Base-by-base conservation (phyloP, 2,113 vertebrate genomes). In the Rhynchopsitta pachyrhyncha region DNA sequence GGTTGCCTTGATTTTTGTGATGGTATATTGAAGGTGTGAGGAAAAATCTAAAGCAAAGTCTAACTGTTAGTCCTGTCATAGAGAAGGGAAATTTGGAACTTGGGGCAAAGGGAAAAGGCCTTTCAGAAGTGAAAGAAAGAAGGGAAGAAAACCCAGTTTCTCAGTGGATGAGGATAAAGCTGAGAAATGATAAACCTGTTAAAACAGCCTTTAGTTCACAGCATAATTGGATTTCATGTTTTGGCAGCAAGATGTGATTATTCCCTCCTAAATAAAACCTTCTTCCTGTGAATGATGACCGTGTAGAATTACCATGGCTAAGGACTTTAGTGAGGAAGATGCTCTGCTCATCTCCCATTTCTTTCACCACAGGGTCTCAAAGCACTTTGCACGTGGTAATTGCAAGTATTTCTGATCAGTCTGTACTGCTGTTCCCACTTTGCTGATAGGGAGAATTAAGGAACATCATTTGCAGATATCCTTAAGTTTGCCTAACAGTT, bases 161-260 rank as follows among this genome's bases (percentile, higher is more conserved):
- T 35, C 41, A 39, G 69, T 53, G 91, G 92, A 95, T 91, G 91
- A 96, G 83, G 62, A 59, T 89, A 86, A 92, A 94, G 88, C 88
- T 76, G 81, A 68, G 78, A 95, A 95, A 92, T 85, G 20, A 93
- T 92, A 96, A 96, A 92, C 70, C 83, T 66, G 86, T 91, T 95
- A 92, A 94, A 97, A 82, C 73, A 86, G 90, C 90, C 95, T 96
- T 94, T 95, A 73, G 83, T 95, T 96, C 95, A 89, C 86, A 96
- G 70, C 78, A 42, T 96, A 97, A 97, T 97, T 96, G 92, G 96
- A 97, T 96, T 97, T 95, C 91, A 96, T 97, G 96, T 97, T 96
- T 96, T 96, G 92, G 96, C 95, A 91, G 92, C 62, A 63, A 93
- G 86, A 95, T 44, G 91, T 89, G 96, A 96, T 97, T 96, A 95